These are phyloP conservation scores for Cichlasoma orientale DNA, from an alignment of 2,797 vertebrate genomes.

Conservation along the genomic window DNA sequence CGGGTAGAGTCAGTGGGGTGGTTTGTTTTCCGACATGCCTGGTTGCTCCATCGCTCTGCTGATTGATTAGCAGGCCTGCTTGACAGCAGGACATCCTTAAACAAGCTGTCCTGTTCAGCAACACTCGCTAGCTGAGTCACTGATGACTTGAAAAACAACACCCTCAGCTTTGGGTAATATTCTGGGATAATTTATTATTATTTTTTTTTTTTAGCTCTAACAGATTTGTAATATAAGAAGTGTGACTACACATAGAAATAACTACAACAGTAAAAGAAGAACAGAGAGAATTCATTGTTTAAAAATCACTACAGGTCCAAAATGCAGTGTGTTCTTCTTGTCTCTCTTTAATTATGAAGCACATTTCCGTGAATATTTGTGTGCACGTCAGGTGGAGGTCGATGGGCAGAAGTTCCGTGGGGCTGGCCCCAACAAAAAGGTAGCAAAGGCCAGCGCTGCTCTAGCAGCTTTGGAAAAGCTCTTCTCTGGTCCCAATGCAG, in stretches of 20 bases:
- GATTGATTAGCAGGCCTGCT: slow-evolving; percentile 72
- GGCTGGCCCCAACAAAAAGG: slow-evolving; percentile 98
- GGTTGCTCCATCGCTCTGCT: slow-evolving; percentile 70
- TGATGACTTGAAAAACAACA: slow-evolving; percentile 34
- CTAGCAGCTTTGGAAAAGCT: slow-evolving; percentile 96
- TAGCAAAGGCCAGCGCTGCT: slow-evolving; percentile 98
- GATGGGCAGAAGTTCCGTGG: slow-evolving; percentile 98
- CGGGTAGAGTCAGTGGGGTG: slow-evolving; percentile 50
- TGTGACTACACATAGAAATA: background rate
- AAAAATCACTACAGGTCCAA: background rate
- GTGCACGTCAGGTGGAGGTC: slow-evolving; percentile 89
- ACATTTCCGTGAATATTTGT: background rate
- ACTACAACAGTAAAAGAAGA: background rate
- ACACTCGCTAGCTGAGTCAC: slow-evolving; percentile 39
- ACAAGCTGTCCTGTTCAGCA: slow-evolving; percentile 63
- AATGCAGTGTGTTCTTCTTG: background rate
- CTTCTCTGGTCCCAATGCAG: slow-evolving; percentile 96
- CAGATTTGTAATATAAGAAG: background rate
- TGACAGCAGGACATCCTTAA: slow-evolving; percentile 69
- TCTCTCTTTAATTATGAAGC: background rate
- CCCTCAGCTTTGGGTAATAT: background rate
- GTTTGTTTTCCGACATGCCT: slow-evolving; percentile 68
- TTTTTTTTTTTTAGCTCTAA: background rate
- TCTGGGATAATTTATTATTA: background rate
- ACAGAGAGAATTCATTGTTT: background rate